Percentiles rank a stretch among this genome's conserved stretches.
Conservation (phyloP, 1,140 invertebrate species). For the Nasonia giraulti region DNA sequence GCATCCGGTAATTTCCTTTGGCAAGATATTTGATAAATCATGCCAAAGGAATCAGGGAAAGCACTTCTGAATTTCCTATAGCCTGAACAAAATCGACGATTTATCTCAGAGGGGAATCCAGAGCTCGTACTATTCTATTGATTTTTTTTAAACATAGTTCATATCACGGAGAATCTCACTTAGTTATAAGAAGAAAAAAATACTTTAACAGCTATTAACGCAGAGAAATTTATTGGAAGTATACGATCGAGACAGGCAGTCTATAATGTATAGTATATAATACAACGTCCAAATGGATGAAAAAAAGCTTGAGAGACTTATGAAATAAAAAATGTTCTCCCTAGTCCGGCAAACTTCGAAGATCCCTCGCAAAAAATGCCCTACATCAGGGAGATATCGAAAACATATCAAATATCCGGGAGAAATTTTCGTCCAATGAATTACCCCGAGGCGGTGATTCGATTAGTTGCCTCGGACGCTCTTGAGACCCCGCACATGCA, state of each 20-base stretch:
- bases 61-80: not conserved
- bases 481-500: not conserved
- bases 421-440: not conserved
- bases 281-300: not conserved
- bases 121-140: too few relatives aligned
- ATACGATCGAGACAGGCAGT: too few relatives aligned
- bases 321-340: not conserved
- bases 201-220: too few relatives aligned
- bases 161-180: too few relatives aligned
- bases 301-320: not conserved
- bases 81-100: not conserved
- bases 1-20: not conserved
- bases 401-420: not conserved
- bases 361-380: not conserved
- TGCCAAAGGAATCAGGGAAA: not conserved
- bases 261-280: too few relatives aligned
- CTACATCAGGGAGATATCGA: not conserved
- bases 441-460: not conserved
- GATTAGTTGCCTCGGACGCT: not conserved
- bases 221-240: too few relatives aligned
- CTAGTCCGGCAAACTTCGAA: not conserved
- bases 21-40: not conserved
- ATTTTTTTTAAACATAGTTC: too few relatives aligned
- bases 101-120: not conserved
- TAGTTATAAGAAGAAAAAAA: too few relatives aligned